Conservation (phyloP, 2,797 vertebrate genomes). For the Passerculus sandwichensis region DNA sequence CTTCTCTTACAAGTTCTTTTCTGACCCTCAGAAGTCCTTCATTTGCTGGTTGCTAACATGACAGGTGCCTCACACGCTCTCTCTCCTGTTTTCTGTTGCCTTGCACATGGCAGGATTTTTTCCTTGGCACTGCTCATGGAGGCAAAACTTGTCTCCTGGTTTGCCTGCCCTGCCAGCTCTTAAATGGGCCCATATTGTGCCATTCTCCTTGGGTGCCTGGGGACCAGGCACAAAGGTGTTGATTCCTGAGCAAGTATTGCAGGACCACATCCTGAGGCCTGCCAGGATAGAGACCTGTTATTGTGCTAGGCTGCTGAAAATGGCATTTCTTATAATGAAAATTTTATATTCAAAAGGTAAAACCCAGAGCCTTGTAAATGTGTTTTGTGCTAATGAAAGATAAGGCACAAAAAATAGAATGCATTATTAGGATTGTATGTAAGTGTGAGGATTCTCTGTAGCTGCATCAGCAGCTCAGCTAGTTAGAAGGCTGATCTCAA, state of each 20-base stretch:
- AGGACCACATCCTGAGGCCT: neutral
- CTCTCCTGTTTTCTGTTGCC: neutral
- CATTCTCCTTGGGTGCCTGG: neutral
- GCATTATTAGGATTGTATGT: neutral
- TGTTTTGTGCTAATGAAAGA: neutral
- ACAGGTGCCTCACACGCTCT: neutral
- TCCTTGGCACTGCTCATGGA: neutral
- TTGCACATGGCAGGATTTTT: neutral
- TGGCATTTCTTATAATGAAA: neutral
- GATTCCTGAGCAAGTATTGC: neutral
- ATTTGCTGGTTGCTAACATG: neutral
- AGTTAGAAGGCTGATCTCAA: neutral
- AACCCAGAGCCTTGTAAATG: neutral
- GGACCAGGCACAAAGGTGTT: neutral
- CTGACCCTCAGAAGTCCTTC: neutral
- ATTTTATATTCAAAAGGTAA: neutral
- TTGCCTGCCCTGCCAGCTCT: neutral
- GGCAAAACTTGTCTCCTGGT: accelerated
- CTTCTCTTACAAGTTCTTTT: neutral
- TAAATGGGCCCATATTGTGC: neutral
- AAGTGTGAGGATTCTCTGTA: neutral
- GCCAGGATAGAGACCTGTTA: neutral
- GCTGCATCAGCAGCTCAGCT: neutral
- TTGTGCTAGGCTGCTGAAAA: neutral
- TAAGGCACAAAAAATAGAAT: neutral